Percentiles rank a stretch among this genome's conserved stretches.
phyloP scores from a whole-genome alignment of 2,888 invertebrate genomes.

The Microplitis deprimator region DNA sequence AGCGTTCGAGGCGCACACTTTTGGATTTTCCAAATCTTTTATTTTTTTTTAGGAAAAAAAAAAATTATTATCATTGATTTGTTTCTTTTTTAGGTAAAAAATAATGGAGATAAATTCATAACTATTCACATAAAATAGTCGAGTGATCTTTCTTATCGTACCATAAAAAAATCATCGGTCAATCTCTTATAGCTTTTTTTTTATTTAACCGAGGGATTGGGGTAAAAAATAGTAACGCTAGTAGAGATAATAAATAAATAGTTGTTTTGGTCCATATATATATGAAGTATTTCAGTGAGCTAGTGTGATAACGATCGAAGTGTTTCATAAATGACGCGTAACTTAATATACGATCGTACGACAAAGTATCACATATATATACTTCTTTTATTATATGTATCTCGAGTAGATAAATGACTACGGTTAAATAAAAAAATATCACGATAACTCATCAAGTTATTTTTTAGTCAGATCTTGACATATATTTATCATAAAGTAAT shows the following conservation, averaged over 20 bases:
- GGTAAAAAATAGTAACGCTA: constrained; percentile 21
- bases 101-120: constrained; percentile 25
- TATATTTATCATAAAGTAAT: too few relatives aligned
- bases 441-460: constrained; percentile 36
- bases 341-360: constrained; percentile 35
- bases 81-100: not conserved
- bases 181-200: constrained; percentile 39
- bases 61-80: not conserved
- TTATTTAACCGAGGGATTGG: not conserved
- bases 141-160: constrained; percentile 53
- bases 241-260: constrained; percentile 10
- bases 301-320: constrained; percentile 53
- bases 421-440: constrained; percentile 28
- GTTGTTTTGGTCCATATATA: constrained; percentile 11
- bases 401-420: constrained; percentile 42
- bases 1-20: too few relatives aligned
- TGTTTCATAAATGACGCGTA: constrained; percentile 57
- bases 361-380: not conserved
- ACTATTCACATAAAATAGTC: constrained; percentile 11
- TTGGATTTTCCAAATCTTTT: too few relatives aligned
- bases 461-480: not conserved
- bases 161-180: constrained; percentile 57
- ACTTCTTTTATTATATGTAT: constrained; percentile 12
- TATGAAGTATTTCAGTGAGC: constrained; percentile 46
- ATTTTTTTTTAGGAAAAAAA: too few relatives aligned